Evolutionary conservation across 2,113 vertebrate genomes (phyloP).

Genomic region (Oryzias melastigma): DNA sequence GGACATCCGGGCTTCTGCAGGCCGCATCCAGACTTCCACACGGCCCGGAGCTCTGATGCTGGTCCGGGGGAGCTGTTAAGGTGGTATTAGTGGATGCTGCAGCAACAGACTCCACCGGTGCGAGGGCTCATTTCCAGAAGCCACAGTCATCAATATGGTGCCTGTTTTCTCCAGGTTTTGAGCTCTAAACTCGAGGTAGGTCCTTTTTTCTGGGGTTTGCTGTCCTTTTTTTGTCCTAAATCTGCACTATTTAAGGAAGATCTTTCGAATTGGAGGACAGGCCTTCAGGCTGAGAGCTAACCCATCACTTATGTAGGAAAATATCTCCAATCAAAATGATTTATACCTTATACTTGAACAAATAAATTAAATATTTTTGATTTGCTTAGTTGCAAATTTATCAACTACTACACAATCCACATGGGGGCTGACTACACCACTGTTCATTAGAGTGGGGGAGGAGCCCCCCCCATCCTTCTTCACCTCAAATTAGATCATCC

Average conservation of each 20-base stretch:
- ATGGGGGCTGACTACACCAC: slow-evolving; percentile 47
- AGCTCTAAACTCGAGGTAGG: slow-evolving; percentile 46
- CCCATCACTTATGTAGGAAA: neutral
- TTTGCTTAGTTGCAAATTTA: slow-evolving; percentile 16
- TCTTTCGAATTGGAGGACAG: slow-evolving; percentile 1
- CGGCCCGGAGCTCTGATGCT: neutral
- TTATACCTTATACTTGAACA: neutral
- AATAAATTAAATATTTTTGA: neutral
- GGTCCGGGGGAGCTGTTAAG: neutral
- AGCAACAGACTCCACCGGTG: slow-evolving; percentile 13
- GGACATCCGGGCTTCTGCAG: neutral
- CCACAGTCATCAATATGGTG: slow-evolving; percentile 34
- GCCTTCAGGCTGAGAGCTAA: slow-evolving; percentile 12
- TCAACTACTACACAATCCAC: slow-evolving; percentile 35
- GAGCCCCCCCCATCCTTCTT: slow-evolving; percentile 35
- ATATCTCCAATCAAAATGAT: too few species aligned
- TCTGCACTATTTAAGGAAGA: neutral
- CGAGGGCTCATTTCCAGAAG: slow-evolving; percentile 13
- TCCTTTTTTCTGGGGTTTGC: neutral
- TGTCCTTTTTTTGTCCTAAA: neutral
- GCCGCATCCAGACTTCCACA: neutral
- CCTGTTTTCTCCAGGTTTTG: slow-evolving; percentile 37
- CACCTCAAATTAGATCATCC: slow-evolving; percentile 55
- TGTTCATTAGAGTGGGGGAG: slow-evolving; percentile 56
- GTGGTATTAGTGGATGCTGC: slow-evolving; percentile 19